These are phyloP conservation scores for Crioceris asparagi DNA, from an alignment of 2,888 invertebrate species.

Conservation along the genomic window DNA sequence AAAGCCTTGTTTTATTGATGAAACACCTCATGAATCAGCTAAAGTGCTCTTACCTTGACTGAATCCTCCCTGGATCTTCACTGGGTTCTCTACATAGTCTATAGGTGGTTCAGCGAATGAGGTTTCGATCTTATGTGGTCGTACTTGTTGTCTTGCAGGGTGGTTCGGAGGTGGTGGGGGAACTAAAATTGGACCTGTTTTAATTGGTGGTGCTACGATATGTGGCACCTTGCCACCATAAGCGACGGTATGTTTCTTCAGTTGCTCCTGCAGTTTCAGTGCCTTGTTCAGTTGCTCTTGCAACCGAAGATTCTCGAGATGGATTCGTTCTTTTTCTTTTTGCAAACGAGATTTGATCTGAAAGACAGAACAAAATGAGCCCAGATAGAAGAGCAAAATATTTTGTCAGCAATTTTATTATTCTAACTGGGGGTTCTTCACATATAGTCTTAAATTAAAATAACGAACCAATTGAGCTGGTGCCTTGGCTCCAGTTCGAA, in stretches of 20 bases:
- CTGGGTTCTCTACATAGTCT: too few species aligned
- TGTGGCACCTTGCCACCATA: not conserved
- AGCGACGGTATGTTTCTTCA: conserved; percentile 28
- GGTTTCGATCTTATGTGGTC: too few species aligned
- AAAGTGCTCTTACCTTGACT: too few species aligned
- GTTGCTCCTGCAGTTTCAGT: conserved; percentile 34
- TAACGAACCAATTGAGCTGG: too few species aligned
- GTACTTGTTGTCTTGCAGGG: not conserved
- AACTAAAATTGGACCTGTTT: too few species aligned
- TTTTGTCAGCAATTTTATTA: too few species aligned
- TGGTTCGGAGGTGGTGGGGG: conserved; percentile 5
- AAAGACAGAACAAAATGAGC: conserved; percentile 10
- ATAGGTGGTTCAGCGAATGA: conserved; percentile 8
- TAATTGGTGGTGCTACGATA: not conserved
- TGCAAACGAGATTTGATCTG: conserved; percentile 36
- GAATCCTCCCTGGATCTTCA: too few species aligned
- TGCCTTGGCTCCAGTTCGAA: too few species aligned
- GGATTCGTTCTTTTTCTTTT: conserved; percentile 33
- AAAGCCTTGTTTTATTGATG: too few species aligned
- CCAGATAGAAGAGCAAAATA: not conserved
- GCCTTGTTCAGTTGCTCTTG: conserved; percentile 35
- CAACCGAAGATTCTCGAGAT: conserved; percentile 33
- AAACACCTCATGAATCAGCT: too few species aligned
- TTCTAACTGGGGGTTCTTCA: too few species aligned
- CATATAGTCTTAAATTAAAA: too few species aligned